A percentile compares a stretch with the other conserved stretches of the same genome.
phyloP scores from a whole-genome alignment of 2,113 vertebrate species.

The Notechis scutatus region DNA sequence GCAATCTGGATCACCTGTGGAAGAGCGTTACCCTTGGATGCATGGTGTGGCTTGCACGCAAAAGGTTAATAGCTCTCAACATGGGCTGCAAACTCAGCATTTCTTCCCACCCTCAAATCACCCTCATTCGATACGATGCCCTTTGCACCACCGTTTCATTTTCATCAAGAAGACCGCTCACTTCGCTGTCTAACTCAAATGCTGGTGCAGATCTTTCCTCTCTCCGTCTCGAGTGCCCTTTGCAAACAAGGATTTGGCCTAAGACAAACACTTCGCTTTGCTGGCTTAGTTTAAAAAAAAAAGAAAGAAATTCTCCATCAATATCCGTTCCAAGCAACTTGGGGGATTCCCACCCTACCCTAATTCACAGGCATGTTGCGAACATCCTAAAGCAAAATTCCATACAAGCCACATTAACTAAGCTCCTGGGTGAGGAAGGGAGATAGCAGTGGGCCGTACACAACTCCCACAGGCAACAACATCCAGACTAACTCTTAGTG shows the following conservation, averaged over 20 bases:
- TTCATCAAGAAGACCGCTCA: background rate
- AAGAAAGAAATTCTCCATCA: constrained; percentile 22
- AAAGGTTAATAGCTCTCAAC: constrained; percentile 54
- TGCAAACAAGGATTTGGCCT: constrained; percentile 61
- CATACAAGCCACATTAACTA: background rate
- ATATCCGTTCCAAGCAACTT: background rate
- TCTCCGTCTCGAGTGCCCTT: constrained; percentile 61
- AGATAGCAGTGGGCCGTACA: too few relatives aligned
- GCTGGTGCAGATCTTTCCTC: constrained; percentile 16
- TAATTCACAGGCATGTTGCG: background rate
- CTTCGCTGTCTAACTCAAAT: background rate
- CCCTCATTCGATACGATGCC: constrained; percentile 39
- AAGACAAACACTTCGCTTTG: constrained; percentile 21
- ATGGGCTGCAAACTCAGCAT: constrained; percentile 41
- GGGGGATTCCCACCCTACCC: background rate
- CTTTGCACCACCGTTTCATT: constrained; percentile 31
- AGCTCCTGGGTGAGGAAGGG: background rate
- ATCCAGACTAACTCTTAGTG: background rate
- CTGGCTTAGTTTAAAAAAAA: constrained; percentile 36
- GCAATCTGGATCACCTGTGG: background rate
- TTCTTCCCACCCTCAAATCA: constrained; percentile 17
- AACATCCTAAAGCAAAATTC: background rate
- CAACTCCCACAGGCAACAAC: background rate
- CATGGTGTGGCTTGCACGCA: constrained; percentile 1
- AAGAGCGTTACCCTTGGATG: background rate